Base-by-base conservation (phyloP, 1,140 invertebrate genomes). In the Cherax destructor region DNA sequence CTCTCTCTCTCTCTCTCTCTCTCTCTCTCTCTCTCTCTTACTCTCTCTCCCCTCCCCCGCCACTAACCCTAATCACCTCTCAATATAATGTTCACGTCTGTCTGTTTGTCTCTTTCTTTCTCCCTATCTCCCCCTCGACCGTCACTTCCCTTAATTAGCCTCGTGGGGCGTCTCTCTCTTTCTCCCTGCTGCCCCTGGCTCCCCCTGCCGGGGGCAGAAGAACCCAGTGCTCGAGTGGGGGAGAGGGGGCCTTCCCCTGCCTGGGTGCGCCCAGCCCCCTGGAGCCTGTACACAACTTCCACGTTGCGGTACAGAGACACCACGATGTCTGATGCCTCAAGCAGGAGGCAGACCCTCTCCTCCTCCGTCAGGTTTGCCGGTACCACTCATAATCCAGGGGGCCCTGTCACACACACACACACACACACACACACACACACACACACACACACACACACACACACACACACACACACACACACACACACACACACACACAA, bases 251-350 rank as follows among this genome's bases (percentile, higher is more conserved):
- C n/a, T 90, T 83, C 80, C 88, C 88, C 30, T 90, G 88, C 65
- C 88, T 90, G 88, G 88, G 50, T 90, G 88, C 69, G 69, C 88
- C 50, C 88, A 65, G 69, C 80, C 88, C 88, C 24, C 49, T 90
- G 56, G 88, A 90, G 11, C 49, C 49, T 6, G 24, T 52, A 11
- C 50, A 59, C 3, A 13, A 11, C 49, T 77, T 90, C 78, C 88
- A 84, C 88, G 88, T 50, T 84, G 84, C 88, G 81, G 69, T 84
- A 90, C 88, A 30, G 88, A 90, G 69, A 84, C 88, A 84, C 80
- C 41, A 90, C 69, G n/a, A 50, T 90, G 80, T 77, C 80, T 90
- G 88, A 90, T 56, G 88, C 81, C 10, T 90, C 88, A 69, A 90
- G 80, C 65, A 49, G 88, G 1, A 50, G 88, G 10, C 69, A 76